Evolutionary conservation across 1,140 invertebrate species (phyloP).

Genomic region (Drosophila oshimai): DNA sequence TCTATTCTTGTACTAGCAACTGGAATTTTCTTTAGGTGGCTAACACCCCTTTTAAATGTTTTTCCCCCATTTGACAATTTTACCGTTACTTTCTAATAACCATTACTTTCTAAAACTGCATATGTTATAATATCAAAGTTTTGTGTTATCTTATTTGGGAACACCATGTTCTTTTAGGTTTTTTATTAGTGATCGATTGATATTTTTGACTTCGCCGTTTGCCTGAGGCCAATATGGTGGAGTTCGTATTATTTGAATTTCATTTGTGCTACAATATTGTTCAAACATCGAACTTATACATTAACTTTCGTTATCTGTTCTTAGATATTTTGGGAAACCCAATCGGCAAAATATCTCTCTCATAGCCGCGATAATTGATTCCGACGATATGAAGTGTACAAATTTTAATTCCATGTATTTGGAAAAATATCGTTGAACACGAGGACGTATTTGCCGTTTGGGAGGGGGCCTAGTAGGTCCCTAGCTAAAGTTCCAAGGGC

Average conservation of each 20-base stretch:
- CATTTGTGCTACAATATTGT: too few relatives aligned
- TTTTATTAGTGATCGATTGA: too few relatives aligned
- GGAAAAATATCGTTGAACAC: not conserved
- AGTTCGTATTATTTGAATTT: constrained; percentile 2
- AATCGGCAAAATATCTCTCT: not conserved
- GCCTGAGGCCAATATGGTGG: constrained; percentile 10
- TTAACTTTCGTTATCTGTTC: not conserved
- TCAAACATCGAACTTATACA: constrained; percentile 2
- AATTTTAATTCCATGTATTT: not conserved
- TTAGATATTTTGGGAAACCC: not conserved
- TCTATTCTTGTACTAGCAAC: not conserved
- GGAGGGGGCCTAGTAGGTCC: constrained; percentile 5
- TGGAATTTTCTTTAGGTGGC: not conserved
- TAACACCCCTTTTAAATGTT: not conserved
- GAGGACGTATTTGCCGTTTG: constrained; percentile 7
- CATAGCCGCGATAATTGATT: not conserved
- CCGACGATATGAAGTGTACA: not conserved
- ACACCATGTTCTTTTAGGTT: too few relatives aligned
- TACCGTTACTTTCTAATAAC: not conserved
- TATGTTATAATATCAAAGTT: constrained; percentile 1
- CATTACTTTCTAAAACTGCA: not conserved
- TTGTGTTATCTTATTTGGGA: too few relatives aligned
- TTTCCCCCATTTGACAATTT: not conserved
- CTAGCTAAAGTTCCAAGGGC: not conserved
- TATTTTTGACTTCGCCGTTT: constrained; percentile 1